Evolutionary conservation across 1,140 invertebrate genomes (phyloP), one percentile per base, ranked within the genome.

Genomic region (Bombus vancouverensis): DNA sequence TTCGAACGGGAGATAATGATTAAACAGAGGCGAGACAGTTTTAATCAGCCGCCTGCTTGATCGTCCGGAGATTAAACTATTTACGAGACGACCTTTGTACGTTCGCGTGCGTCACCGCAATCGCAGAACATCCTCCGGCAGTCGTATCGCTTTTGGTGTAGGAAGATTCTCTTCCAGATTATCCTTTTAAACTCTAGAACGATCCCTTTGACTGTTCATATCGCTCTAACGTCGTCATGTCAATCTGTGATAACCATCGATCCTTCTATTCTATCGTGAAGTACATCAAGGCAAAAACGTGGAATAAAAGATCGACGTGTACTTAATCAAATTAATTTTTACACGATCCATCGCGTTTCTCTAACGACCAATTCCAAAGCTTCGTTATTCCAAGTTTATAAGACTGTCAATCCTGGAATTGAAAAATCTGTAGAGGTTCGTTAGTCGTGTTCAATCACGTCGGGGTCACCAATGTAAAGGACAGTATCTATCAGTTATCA

Each of bases 1-100:
- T 70, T 68, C 62, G 77, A 80, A 53, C 65, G 65, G 42, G 62
- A 80, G 78, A 80, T 70, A 80, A 42, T 47, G 78, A 65, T 78
- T 78, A 42, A 62, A 66, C 57, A 65, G 57, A 65, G 75, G 34
- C 75, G 75, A 75, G 73, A 75, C 73, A 75, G 73, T 75, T 77
- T 77, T 77, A 77, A 77, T 77, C 75, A 62, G 75, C 39, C 75
- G 53, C 65, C 65, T 22, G 75, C 75, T 70, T 80, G 78, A 80
- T 80, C 65, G 65, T n/a, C 65, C 78, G n/a, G 25, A 47, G 78
- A 80, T 80, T 80, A 70, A 80, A 80, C 78, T 80, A 80, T 80
- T 80, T 80, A 70, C 78, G 78, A 80, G 44, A 25, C 78, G 78
- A 80, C 78, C 78, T 80, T 44, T 80, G 78, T 53, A 80, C 78